Percentiles rank a stretch among this genome's conserved stretches.
Conservation (phyloP, 2,113 vertebrate genomes). For the Prochilodus magdalenae region DNA sequence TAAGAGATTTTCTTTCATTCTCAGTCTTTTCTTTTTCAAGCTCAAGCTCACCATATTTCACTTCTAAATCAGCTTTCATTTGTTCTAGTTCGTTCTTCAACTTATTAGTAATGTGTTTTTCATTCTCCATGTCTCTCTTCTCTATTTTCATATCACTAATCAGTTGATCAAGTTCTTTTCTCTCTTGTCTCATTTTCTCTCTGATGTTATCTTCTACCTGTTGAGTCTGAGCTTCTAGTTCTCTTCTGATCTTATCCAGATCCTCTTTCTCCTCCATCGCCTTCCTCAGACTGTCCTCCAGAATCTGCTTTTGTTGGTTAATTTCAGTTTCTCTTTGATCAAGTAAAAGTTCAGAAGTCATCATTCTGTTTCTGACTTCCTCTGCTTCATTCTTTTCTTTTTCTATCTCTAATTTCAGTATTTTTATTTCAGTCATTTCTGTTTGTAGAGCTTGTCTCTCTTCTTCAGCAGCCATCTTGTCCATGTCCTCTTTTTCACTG, state of each 20-base stretch:
- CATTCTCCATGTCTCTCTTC: conserved; percentile 10
- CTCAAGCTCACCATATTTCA: background rate
- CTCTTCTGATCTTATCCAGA: conserved; percentile 1
- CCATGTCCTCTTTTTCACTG: too few species aligned
- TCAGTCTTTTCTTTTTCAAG: conserved; percentile 40
- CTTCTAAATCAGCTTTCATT: background rate
- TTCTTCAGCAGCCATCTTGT: too few species aligned
- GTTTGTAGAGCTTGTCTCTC: too few species aligned
- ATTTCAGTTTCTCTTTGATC: conserved; percentile 12
- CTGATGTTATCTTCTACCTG: conserved; percentile 22
- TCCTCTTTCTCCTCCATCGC: conserved; percentile 1
- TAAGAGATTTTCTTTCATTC: background rate
- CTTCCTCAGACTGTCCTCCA: background rate
- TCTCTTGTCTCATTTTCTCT: conserved; percentile 34
- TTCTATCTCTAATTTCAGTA: too few species aligned
- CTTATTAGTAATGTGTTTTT: background rate
- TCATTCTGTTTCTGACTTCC: background rate
- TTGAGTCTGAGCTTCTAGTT: conserved; percentile 2
- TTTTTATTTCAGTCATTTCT: too few species aligned
- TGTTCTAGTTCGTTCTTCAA: background rate
- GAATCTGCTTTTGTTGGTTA: conserved; percentile 11
- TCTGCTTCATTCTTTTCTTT: conserved; percentile 11
- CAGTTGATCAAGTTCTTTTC: background rate
- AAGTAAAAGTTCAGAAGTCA: background rate
- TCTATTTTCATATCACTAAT: background rate